A percentile compares a stretch with the other conserved stretches of the same genome.
Conservation (phyloP, 2,888 invertebrate genomes). For the Xylota sylvarum region DNA sequence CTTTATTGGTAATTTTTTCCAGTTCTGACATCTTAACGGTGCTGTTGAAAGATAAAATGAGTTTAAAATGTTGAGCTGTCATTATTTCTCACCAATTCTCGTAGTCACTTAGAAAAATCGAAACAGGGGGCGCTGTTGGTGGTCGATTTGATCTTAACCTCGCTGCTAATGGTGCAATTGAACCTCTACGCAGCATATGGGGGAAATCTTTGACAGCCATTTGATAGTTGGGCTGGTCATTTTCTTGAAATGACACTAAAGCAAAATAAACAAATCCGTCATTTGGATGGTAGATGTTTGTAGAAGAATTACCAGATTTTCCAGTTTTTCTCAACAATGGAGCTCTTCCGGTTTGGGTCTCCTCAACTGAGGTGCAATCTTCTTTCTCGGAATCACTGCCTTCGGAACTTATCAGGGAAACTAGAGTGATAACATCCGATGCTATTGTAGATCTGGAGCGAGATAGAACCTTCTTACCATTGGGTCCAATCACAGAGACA, state of each 20-base stretch:
- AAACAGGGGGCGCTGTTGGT: conserved; percentile 84
- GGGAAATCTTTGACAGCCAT: conserved; percentile 83
- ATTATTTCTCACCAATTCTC: conserved; percentile 74
- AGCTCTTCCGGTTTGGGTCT: conserved; percentile 80
- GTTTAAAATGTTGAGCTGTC: not conserved
- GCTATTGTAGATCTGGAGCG: conserved; percentile 82
- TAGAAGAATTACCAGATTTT: conserved; percentile 82
- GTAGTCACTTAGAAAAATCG: conserved; percentile 80
- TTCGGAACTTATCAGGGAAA: conserved; percentile 88
- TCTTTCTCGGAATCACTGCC: conserved; percentile 88
- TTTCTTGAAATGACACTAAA: conserved; percentile 85
- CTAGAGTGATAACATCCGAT: conserved; percentile 87
- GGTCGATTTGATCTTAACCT: conserved; percentile 83
- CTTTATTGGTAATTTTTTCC: conserved; percentile 42
- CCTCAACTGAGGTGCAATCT: conserved; percentile 79
- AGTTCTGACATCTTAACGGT: conserved; percentile 62
- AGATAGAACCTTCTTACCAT: conserved; percentile 79
- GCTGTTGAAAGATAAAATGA: conserved; percentile 12
- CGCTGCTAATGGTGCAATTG: conserved; percentile 84
- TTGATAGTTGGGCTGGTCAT: conserved; percentile 82
- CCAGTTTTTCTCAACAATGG: conserved; percentile 83
- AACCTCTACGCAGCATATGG: conserved; percentile 83
- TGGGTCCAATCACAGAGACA: conserved; percentile 19
- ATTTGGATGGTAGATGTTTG: not conserved
- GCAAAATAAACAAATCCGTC: conserved; percentile 23